Base-by-base conservation (phyloP, 1,140 invertebrate species). In the Formica selysi region DNA sequence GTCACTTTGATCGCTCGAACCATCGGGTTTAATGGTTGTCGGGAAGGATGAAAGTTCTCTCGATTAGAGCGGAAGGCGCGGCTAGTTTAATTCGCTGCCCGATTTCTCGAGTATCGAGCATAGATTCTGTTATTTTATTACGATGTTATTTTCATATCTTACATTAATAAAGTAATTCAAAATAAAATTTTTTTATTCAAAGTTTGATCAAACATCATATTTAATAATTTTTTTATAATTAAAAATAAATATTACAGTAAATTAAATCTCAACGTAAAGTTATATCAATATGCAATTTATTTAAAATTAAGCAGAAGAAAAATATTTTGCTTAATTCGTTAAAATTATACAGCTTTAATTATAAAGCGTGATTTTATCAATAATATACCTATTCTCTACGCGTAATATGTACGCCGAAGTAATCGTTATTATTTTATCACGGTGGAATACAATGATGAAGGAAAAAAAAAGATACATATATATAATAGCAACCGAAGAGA, bases 401-500 rank as follows among this genome's bases (percentile, higher is more conserved):
- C 38, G 26, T 32, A n/a, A 16, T 57, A 19, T 51, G 11, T 32
- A 41, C 29, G 22, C n/a, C 64, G 67, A 70, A n/a, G 36, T 13
- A 41, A 73, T 41, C 26, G 54, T 32, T 48, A 74, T 41, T 61
- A 38, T 81, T 81, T 61, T 51, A 38, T 36, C 38, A n/a, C 29
- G 13, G 26, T 26, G n/a, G 26, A 68, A 41, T 80, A 70, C 44
- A 57, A 22, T 8, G 68, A 83, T 48, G 65, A 73, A 29, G 54
- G 36, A 59, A 71, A 81, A 71, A 74, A 71, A 67, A 11, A 41
- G 54, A 51, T 44, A 26, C 29, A 81, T 10, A 11, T 51, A 38
- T 71, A 26, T 41, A 83, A 61, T 74, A 57, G 79, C 68, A 61
- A 38, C 54, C 68, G 68, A 71, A 32, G 79, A 81, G 79, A 83